Evolutionary conservation across 2,888 invertebrate species (phyloP).

Genomic region (Pterostichus madidus): DNA sequence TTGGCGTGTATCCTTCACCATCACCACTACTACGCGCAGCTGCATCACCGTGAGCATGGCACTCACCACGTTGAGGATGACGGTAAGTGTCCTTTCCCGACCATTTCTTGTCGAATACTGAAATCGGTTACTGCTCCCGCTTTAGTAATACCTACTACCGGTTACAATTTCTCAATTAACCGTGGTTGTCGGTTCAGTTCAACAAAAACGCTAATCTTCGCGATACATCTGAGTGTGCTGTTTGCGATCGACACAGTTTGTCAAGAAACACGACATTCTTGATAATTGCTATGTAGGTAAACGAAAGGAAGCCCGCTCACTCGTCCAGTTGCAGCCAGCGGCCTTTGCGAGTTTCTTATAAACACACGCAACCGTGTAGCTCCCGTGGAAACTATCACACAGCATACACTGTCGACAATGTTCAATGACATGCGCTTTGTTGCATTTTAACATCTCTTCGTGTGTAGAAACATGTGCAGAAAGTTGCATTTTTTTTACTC

Average conservation of each 20-base stretch:
- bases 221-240: constrained; percentile 35
- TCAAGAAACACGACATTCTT: constrained; percentile 51
- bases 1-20: constrained; percentile 88
- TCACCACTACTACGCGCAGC: constrained; percentile 86
- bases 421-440: no score
- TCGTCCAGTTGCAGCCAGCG: constrained; percentile 2
- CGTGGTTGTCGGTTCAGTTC: constrained; percentile 13
- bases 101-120: background rate
- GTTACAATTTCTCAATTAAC: constrained; percentile 52
- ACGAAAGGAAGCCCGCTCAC: constrained; percentile 56
- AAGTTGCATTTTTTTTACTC: no score
- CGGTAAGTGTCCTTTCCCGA: constrained; percentile 76
- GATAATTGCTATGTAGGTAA: constrained; percentile 61
- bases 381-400: constrained; percentile 5
- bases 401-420: background rate
- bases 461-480: no score
- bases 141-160: constrained; percentile 53
- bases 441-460: no score
- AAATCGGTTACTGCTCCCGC: constrained; percentile 55
- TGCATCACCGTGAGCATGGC: constrained; percentile 83
- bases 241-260: constrained; percentile 43
- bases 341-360: constrained; percentile 23
- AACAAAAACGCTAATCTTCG: constrained; percentile 17
- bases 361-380: background rate
- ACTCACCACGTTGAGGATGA: constrained; percentile 84